Conservation (phyloP, 2,797 vertebrate genomes). For the Graptemys geographica region DNA sequence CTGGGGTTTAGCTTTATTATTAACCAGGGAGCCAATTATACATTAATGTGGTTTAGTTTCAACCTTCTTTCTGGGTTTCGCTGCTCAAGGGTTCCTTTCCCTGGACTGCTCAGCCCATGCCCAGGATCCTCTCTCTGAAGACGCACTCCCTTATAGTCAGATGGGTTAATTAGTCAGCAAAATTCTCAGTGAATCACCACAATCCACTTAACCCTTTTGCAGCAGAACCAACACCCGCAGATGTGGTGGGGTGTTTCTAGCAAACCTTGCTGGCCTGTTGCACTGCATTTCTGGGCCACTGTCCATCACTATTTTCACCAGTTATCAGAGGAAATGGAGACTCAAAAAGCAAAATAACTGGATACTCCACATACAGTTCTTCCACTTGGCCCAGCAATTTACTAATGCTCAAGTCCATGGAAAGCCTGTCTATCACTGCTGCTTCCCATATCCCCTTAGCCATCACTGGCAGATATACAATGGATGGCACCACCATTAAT, state of each 20-base stretch:
- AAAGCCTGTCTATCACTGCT: background rate
- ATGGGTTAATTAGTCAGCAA: background rate
- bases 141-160: background rate
- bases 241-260: background rate
- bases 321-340: background rate
- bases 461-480: background rate
- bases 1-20: no score
- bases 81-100: background rate
- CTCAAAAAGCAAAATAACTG: background rate
- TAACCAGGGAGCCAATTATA: background rate
- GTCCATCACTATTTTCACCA: background rate
- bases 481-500: background rate
- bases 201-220: background rate
- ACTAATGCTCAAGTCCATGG: background rate
- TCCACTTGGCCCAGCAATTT: background rate
- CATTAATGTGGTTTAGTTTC: background rate
- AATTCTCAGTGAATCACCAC: background rate
- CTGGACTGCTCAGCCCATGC: background rate
- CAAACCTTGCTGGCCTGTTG: background rate
- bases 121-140: background rate
- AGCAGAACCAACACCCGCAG: background rate
- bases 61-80: background rate
- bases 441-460: background rate
- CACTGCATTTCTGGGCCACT: background rate
- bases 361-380: background rate